Evolutionary conservation across 2,888 invertebrate genomes (phyloP).

Genomic region (Omphaloscelis lunosa): DNA sequence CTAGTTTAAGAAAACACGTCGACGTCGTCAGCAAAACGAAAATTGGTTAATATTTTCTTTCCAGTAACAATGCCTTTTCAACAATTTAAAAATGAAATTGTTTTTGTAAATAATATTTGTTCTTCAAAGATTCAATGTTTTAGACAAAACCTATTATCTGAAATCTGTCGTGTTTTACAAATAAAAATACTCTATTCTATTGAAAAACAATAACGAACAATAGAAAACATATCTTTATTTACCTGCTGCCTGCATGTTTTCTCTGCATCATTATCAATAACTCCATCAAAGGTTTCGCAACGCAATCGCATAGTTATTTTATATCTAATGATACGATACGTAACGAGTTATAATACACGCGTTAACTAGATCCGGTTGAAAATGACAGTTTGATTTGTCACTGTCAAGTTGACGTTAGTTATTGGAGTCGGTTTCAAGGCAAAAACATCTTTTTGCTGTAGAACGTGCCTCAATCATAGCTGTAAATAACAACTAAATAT

Average conservation of each 20-base stretch:
- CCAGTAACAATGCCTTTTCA: neutral
- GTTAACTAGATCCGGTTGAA: slow-evolving; percentile 68
- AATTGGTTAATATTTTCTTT: neutral
- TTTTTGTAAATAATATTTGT: neutral
- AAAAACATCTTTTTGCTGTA: slow-evolving; percentile 63
- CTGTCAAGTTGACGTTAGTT: slow-evolving; percentile 58
- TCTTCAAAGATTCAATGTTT: neutral
- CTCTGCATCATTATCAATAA: slow-evolving; percentile 49
- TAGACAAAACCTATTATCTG: neutral
- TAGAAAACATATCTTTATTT: neutral
- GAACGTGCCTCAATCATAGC: slow-evolving; percentile 43
- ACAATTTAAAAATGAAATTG: neutral
- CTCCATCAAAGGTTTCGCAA: slow-evolving; percentile 46
- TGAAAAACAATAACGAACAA: slow-evolving; percentile 4
- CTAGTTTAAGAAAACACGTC: neutral
- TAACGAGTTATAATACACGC: slow-evolving; percentile 37
- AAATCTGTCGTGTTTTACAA: neutral
- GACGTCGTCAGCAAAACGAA: neutral
- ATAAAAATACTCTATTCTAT: neutral
- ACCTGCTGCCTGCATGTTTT: slow-evolving; percentile 8
- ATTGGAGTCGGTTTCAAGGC: slow-evolving; percentile 57
- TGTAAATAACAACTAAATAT: too few relatives aligned
- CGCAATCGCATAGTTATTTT: slow-evolving; percentile 49
- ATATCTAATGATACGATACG: slow-evolving; percentile 44
- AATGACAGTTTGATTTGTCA: slow-evolving; percentile 61